Conservation (phyloP, 2,797 vertebrate genomes). For the Serranus cabrilla region DNA sequence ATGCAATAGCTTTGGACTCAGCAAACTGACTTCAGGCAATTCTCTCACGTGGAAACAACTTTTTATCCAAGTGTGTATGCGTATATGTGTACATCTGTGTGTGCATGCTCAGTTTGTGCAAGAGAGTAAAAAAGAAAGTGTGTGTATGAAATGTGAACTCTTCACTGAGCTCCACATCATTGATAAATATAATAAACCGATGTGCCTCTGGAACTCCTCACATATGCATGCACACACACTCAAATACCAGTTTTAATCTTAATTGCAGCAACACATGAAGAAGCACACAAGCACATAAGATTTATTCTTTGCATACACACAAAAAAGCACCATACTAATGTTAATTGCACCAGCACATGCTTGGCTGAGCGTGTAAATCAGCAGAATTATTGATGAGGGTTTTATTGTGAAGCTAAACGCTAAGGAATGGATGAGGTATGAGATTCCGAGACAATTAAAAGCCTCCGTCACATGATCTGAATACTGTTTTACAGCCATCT, state of each 20-base stretch:
- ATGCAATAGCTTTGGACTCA: constrained; percentile 35
- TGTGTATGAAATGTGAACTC: constrained; percentile 8
- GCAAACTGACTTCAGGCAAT: constrained; percentile 34
- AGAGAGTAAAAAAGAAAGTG: neutral
- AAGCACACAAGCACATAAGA: constrained; percentile 31
- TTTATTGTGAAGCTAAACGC: constrained; percentile 73
- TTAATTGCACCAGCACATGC: constrained; percentile 71
- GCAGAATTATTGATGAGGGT: constrained; percentile 74
- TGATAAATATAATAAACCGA: constrained; percentile 48
- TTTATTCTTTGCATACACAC: constrained; percentile 18
- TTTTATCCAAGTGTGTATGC: neutral
- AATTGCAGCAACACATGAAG: constrained; percentile 44
- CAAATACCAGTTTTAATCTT: constrained; percentile 44
- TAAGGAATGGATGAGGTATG: constrained; percentile 67
- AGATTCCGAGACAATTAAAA: constrained; percentile 67
- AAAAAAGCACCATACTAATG: constrained; percentile 42
- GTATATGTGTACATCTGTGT: constrained; percentile 1
- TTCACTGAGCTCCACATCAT: constrained; percentile 29
- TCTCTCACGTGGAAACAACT: constrained; percentile 23
- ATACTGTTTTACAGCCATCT: constrained; percentile 33
- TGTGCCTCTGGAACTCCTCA: constrained; percentile 28
- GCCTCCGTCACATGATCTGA: constrained; percentile 49
- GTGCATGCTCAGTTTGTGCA: neutral
- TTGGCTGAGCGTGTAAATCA: constrained; percentile 73
- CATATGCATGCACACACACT: constrained; percentile 26